Evolutionary conservation across 1,140 invertebrate species (phyloP).

Genomic region (Cylas formicarius): DNA sequence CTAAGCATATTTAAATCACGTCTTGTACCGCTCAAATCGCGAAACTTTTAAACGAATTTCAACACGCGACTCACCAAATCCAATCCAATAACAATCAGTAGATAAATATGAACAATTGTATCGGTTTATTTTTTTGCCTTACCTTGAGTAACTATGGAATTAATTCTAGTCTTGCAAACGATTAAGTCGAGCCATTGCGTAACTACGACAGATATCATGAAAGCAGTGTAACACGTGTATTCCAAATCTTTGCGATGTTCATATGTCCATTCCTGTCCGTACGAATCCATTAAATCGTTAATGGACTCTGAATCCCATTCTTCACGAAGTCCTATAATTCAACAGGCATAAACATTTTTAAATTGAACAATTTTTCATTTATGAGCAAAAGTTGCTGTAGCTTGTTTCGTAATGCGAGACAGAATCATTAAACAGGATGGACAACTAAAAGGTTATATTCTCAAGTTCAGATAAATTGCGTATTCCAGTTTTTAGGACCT

Average conservation of each 20-base stretch:
- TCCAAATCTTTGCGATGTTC: constrained; percentile 68
- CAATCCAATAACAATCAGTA: too few species aligned
- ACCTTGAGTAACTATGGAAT: constrained; percentile 77
- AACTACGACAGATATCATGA: constrained; percentile 76
- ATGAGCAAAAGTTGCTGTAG: too few species aligned
- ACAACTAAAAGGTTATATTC: too few species aligned
- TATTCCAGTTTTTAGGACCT: too few species aligned
- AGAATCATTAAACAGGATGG: too few species aligned
- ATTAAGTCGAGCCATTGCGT: constrained; percentile 82
- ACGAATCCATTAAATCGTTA: constrained; percentile 68
- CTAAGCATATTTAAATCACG: too few species aligned
- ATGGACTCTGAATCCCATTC: constrained; percentile 66
- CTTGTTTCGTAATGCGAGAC: too few species aligned
- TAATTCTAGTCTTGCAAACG: constrained; percentile 77
- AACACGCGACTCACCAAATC: too few species aligned
- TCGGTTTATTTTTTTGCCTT: constrained; percentile 39
- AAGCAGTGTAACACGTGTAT: constrained; percentile 76
- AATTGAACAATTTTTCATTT: constrained; percentile 8
- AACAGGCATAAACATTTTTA: background rate
- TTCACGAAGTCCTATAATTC: constrained; percentile 51
- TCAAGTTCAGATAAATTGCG: too few species aligned
- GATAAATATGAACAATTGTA: too few species aligned
- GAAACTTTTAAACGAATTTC: too few species aligned
- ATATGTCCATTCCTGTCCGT: constrained; percentile 79
- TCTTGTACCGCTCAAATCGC: too few species aligned